Evolutionary conservation across 2,113 vertebrate genomes (phyloP).

Genomic region (Proteles cristata): DNA sequence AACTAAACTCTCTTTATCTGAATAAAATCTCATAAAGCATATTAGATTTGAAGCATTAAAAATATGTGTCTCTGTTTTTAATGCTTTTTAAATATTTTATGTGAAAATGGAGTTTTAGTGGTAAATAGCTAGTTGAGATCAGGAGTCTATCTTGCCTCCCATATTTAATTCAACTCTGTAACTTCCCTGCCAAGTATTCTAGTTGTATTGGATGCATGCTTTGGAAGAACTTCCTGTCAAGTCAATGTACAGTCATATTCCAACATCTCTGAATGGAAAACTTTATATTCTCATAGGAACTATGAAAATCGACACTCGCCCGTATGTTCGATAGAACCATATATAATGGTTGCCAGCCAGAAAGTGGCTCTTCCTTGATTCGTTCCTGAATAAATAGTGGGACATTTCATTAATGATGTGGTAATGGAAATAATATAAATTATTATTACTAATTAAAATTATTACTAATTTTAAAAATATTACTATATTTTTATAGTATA

Average conservation of each 20-base stretch:
- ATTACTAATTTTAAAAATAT: too few species aligned
- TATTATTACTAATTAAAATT: too few species aligned
- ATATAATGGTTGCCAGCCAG: not conserved
- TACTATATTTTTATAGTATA: too few species aligned
- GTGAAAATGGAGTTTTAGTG: constrained; percentile 35
- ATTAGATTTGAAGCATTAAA: constrained; percentile 53
- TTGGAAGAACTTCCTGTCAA: not conserved
- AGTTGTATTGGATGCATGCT: not conserved
- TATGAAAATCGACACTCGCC: not conserved
- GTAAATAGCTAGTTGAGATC: not conserved
- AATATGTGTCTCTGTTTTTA: not conserved
- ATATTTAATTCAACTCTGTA: constrained; percentile 7
- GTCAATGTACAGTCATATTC: not conserved
- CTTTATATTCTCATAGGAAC: constrained; percentile 42
- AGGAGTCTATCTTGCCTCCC: constrained; percentile 28
- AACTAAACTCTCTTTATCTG: not conserved
- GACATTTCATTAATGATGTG: not conserved
- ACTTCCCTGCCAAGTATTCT: not conserved
- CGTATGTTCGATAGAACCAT: not conserved
- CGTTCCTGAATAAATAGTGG: not conserved
- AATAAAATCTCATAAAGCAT: not conserved
- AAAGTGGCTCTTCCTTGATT: constrained; percentile 19
- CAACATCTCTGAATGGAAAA: constrained; percentile 36
- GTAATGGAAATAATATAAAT: not conserved
- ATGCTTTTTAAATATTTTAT: not conserved